phyloP scores from a whole-genome alignment of 2,113 vertebrate species.

The Syngnathus floridae region DNA sequence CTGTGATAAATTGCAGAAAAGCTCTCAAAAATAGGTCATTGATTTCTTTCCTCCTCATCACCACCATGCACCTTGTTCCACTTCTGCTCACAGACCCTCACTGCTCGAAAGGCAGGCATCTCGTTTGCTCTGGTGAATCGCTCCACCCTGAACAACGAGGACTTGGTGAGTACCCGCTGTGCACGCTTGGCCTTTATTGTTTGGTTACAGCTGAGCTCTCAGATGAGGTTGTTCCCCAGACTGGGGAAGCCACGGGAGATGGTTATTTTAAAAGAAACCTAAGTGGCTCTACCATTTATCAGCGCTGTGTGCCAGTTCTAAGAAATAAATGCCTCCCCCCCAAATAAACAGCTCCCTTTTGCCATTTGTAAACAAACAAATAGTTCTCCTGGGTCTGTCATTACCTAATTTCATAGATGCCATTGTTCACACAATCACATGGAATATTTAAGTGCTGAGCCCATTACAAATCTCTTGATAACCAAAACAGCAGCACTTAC shows the following conservation, averaged over 20 bases:
- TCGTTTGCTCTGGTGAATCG: slow-evolving; percentile 91
- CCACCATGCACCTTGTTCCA: slow-evolving; percentile 7
- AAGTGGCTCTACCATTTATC: not conserved
- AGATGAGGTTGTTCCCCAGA: not conserved
- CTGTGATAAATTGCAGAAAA: slow-evolving; percentile 3
- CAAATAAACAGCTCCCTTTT: not conserved
- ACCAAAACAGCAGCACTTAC: not conserved
- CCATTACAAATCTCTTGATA: not conserved
- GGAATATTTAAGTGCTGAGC: not conserved
- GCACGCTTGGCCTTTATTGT: too few relatives aligned
- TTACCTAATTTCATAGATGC: not conserved
- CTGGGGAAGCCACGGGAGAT: not conserved
- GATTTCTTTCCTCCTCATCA: slow-evolving; percentile 10
- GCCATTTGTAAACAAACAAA: not conserved
- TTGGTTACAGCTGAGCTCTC: not conserved
- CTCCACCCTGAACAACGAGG: slow-evolving; percentile 89
- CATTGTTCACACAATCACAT: not conserved
- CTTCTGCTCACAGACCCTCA: slow-evolving; percentile 76
- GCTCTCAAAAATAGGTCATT: slow-evolving; percentile 4
- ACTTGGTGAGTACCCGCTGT: slow-evolving; percentile 81
- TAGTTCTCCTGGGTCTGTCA: not conserved
- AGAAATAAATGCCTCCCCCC: not conserved
- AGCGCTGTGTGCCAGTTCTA: not conserved
- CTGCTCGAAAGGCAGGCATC: slow-evolving; percentile 96
- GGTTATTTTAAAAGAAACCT: not conserved